Evolutionary conservation across 2,113 vertebrate species (phyloP).

Genomic region (Gymnorhina tibicen): DNA sequence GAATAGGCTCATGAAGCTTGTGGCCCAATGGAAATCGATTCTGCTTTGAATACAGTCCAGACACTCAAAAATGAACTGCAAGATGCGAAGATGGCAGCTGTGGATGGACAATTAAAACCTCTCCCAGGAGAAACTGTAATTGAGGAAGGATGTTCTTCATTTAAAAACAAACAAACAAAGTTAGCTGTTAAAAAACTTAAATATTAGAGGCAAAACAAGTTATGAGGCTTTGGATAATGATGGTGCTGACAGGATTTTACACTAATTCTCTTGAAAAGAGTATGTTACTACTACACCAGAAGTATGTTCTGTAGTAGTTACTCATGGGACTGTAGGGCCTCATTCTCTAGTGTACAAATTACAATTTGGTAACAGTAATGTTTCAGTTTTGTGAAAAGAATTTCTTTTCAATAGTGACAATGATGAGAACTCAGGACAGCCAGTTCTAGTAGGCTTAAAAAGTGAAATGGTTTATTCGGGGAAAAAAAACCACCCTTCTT

Average conservation of each 20-base stretch:
- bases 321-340: neutral
- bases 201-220: neutral
- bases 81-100: slow-evolving; percentile 93
- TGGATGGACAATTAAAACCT: slow-evolving; percentile 90
- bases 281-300: neutral
- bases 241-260: neutral
- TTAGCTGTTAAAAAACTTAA: slow-evolving; percentile 15
- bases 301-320: neutral
- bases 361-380: neutral
- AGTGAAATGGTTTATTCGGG: neutral
- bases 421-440: neutral
- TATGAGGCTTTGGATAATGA: neutral
- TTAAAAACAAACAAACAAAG: slow-evolving; percentile 14
- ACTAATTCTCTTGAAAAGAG: neutral
- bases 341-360: neutral
- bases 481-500: neutral
- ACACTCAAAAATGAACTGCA: slow-evolving; percentile 92
- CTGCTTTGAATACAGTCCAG: slow-evolving; percentile 91
- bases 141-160: slow-evolving; percentile 13
- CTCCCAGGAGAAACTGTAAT: slow-evolving; percentile 94
- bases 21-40: slow-evolving; percentile 97
- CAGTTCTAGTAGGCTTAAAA: neutral
- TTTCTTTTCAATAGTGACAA: neutral
- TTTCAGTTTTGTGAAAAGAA: neutral
- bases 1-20: slow-evolving; percentile 94